These are phyloP conservation scores for Cyanoderma ruficeps DNA, from an alignment of 2,113 vertebrate genomes.

Conservation along the genomic window DNA sequence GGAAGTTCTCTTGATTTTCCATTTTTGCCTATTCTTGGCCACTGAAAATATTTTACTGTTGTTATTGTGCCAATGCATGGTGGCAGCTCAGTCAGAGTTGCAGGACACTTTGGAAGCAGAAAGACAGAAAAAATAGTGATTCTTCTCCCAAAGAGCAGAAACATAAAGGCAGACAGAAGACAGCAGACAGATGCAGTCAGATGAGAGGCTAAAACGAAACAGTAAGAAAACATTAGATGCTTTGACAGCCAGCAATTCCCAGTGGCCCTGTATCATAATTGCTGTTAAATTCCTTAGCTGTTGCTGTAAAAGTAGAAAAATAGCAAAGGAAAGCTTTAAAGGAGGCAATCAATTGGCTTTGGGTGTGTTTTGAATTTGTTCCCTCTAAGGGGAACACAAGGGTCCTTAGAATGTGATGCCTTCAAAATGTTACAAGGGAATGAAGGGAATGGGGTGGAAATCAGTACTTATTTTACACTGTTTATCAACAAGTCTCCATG, in stretches of 20 bases:
- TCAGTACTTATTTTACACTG: background rate
- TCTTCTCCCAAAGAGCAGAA: background rate
- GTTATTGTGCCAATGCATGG: background rate
- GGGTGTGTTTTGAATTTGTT: background rate
- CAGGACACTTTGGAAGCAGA: background rate
- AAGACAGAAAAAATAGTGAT: background rate
- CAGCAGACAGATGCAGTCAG: background rate
- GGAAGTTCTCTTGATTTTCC: background rate
- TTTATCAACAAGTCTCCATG: background rate
- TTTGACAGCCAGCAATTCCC: background rate
- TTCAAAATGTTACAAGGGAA: background rate
- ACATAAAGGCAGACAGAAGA: background rate
- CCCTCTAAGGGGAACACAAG: background rate
- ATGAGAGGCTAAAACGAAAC: background rate
- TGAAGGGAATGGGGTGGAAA: background rate
- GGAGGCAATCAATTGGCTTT: background rate
- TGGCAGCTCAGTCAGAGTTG: background rate
- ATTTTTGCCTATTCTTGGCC: background rate
- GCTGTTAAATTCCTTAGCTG: background rate
- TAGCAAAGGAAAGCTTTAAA: background rate
- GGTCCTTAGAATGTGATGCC: background rate
- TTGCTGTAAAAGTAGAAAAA: background rate
- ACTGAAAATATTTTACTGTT: background rate
- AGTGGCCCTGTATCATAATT: background rate
- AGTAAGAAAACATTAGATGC: background rate